These are phyloP conservation scores for Nesogale talazaci DNA, from an alignment of 2,113 vertebrate species.

Conservation along the genomic window DNA sequence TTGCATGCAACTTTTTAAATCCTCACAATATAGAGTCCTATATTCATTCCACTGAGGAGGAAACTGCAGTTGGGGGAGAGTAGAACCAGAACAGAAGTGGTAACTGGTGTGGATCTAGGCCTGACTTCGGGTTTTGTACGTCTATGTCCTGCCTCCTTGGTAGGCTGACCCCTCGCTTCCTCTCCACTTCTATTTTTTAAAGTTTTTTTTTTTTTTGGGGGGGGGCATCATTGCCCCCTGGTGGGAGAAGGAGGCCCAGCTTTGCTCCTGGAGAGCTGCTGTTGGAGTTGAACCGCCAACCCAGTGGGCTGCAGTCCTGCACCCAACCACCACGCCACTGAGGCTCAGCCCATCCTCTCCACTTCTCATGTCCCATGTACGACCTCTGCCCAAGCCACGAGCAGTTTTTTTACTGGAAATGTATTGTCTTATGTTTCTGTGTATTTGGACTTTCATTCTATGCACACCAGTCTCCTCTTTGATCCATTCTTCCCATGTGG, in stretches of 20 bases:
- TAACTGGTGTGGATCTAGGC: too few species aligned
- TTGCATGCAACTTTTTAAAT: constrained; percentile 26
- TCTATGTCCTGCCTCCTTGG: not conserved
- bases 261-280: too few species aligned
- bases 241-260: too few species aligned
- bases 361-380: not conserved
- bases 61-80: not conserved
- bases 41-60: constrained; percentile 25
- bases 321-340: too few species aligned
- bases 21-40: not conserved
- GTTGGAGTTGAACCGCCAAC: too few species aligned
- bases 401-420: not conserved
- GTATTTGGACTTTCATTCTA: not conserved
- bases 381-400: not conserved
- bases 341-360: too few species aligned
- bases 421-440: not conserved
- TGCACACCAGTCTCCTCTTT: not conserved
- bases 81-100: not conserved
- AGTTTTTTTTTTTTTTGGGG: too few species aligned
- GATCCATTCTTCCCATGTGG: not conserved
- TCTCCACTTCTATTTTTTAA: not conserved
- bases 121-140: not conserved
- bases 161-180: not conserved
- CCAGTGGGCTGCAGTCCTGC: too few species aligned
- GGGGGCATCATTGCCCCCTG: too few species aligned